A percentile compares a stretch with the other conserved stretches of the same genome.
Conservation (phyloP, 2,113 vertebrate genomes). For the Andinoacara biseriatus region DNA sequence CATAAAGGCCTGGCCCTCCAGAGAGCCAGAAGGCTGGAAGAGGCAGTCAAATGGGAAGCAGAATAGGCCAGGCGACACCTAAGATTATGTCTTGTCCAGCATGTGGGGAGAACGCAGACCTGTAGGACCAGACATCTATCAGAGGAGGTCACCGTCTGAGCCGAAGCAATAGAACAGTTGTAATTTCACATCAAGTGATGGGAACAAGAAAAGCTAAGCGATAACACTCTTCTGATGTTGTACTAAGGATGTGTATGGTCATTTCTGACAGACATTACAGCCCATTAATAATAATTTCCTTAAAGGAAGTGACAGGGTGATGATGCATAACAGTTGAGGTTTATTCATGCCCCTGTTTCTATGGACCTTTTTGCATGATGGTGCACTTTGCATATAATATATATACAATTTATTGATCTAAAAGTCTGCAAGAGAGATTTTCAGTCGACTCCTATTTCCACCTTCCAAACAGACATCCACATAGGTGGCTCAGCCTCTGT, state of each 20-base stretch:
- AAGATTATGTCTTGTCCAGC: slow-evolving; percentile 69
- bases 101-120: slow-evolving; percentile 33
- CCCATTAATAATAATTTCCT: slow-evolving; percentile 11
- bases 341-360: slow-evolving; percentile 34
- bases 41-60: slow-evolving; percentile 54
- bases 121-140: slow-evolving; percentile 72
- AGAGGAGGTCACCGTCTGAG: slow-evolving; percentile 57
- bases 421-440: slow-evolving; percentile 20
- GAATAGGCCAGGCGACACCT: slow-evolving; percentile 64
- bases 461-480: slow-evolving; percentile 41
- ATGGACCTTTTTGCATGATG: slow-evolving; percentile 31
- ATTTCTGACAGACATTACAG: not conserved
- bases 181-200: slow-evolving; percentile 43
- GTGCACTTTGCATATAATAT: slow-evolving; percentile 14
- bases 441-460: slow-evolving; percentile 17
- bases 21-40: slow-evolving; percentile 38
- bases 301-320: slow-evolving; percentile 7
- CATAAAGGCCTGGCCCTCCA: slow-evolving; percentile 71
- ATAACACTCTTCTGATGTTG: slow-evolving; percentile 43
- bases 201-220: slow-evolving; percentile 35
- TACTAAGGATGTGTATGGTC: not conserved
- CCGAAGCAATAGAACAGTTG: slow-evolving; percentile 52
- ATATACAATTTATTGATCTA: slow-evolving; percentile 16
- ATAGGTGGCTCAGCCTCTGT: slow-evolving; percentile 42
- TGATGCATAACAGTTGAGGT: slow-evolving; percentile 6